Evolutionary conservation across 1,140 invertebrate genomes (phyloP), one percentile per base, ranked within the genome.

Genomic region (Babylonia areolata): DNA sequence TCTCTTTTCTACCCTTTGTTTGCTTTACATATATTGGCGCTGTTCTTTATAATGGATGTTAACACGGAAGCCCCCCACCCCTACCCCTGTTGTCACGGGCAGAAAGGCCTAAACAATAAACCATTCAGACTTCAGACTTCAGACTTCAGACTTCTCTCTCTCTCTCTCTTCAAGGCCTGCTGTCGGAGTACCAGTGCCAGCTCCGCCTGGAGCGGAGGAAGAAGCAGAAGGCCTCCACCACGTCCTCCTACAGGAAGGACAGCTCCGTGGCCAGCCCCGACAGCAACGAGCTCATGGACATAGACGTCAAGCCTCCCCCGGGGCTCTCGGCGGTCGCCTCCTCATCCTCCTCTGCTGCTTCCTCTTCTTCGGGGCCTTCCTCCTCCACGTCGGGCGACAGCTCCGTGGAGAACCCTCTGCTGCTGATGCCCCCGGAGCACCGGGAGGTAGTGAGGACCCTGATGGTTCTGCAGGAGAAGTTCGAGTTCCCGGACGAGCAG

Each of bases 391-490:
- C 31, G 23, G 33, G 51, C 31, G 89, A 87, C 33, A 35, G 80
- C 23, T 86, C 85, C 33, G 83, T 80, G 39, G 78, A 86, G 3
- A 81, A 77, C 40, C 73, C 46, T 20, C 96, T 90, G 95, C 97
- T 92, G 84, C 85, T 71, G 23, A 91, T 95, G 82, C 97, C 96
- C 92, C 95, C 96, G 82, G 97, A 99, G 94, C 98, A 99, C 94
- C 97, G 98, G 95, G 97, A 97, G 94, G 96, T 99, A 86, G 99
- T 99, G 93, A 97, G 98, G 94, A 97, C 97, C 95, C 96, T 99
- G 89, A 98, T 99, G 84, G 97, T 97, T 95, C 98, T 98, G 94
- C 99, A 99, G 95, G 98, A 98, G 93, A 97, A 98, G 93, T 99
- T 97, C 94, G 99, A 99, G 95, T 97, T 98, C 94, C 98, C 98